Evolutionary conservation across 1,140 invertebrate species (phyloP).

Genomic region (Orussus abietinus): DNA sequence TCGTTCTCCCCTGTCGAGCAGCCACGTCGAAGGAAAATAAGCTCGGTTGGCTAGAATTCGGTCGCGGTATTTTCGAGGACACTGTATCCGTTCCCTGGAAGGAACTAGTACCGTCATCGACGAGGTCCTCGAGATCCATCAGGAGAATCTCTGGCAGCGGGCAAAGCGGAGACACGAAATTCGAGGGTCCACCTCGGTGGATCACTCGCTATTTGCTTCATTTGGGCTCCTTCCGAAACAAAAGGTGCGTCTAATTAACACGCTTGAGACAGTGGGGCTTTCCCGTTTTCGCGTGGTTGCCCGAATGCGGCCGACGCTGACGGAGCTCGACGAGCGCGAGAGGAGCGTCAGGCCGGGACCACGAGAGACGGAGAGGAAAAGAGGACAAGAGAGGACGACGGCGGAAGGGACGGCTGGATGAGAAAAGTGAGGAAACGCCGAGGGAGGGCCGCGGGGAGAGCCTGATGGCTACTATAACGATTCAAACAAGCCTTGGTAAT

Average conservation of each 20-base stretch:
- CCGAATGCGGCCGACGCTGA: slow-evolving; percentile 12
- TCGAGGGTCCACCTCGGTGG: slow-evolving; percentile 7
- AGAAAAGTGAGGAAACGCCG: slow-evolving; percentile 6
- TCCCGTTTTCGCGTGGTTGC: slow-evolving; percentile 19
- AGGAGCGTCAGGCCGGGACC: slow-evolving; percentile 13
- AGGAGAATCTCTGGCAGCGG: too few species aligned
- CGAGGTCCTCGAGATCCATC: too few species aligned
- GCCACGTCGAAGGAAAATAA: too few species aligned
- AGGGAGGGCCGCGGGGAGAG: not conserved
- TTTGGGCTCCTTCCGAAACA: slow-evolving; percentile 33
- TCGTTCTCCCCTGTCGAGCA: too few species aligned
- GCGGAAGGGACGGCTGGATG: not conserved
- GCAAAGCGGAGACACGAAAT: too few species aligned
- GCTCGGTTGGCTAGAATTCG: too few species aligned
- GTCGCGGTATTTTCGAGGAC: too few species aligned
- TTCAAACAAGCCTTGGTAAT: slow-evolving; percentile 32
- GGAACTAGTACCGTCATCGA: too few species aligned
- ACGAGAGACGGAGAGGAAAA: slow-evolving; percentile 3
- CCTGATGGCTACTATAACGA: slow-evolving; percentile 20
- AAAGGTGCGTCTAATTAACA: slow-evolving; percentile 43
- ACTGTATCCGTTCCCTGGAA: too few species aligned
- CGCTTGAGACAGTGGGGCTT: slow-evolving; percentile 30
- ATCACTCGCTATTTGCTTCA: slow-evolving; percentile 34
- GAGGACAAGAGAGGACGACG: slow-evolving; percentile 7
- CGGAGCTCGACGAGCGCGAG: slow-evolving; percentile 8